Evolutionary conservation across 1,140 invertebrate genomes (phyloP).

Genomic region (Cotesia glomerata): DNA sequence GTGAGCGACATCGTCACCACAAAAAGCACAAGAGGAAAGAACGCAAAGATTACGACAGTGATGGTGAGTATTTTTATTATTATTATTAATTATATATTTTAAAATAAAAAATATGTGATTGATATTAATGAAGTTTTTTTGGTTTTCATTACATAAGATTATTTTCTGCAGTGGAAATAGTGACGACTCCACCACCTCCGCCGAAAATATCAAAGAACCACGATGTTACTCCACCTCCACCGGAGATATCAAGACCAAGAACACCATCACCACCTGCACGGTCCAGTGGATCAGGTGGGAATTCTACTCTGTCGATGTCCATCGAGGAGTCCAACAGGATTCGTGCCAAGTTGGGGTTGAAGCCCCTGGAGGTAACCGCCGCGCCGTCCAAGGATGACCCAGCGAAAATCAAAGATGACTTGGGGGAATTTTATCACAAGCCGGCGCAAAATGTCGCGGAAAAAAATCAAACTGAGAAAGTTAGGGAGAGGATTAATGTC

Average conservation of each 20-base stretch:
- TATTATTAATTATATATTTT: not conserved
- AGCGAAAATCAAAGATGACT: slow-evolving; percentile 75
- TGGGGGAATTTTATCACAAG: slow-evolving; percentile 92
- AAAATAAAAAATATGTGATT: not conserved
- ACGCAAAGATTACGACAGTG: slow-evolving; percentile 66
- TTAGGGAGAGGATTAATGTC: slow-evolving; percentile 80
- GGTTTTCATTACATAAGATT: not conserved
- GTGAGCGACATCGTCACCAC: slow-evolving; percentile 66
- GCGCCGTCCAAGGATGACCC: slow-evolving; percentile 59
- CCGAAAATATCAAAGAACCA: slow-evolving; percentile 58
- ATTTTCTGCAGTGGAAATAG: slow-evolving; percentile 54
- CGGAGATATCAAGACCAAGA: slow-evolving; percentile 51
- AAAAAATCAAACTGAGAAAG: slow-evolving; percentile 79
- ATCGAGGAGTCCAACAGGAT: slow-evolving; percentile 93
- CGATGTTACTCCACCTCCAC: slow-evolving; percentile 56
- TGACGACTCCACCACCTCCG: slow-evolving; percentile 53
- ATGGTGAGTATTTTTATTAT: slow-evolving; percentile 59
- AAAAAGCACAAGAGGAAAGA: slow-evolving; percentile 69
- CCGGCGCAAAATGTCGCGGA: slow-evolving; percentile 84
- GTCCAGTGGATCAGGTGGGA: slow-evolving; percentile 45
- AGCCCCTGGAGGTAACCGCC: slow-evolving; percentile 80
- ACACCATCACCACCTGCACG: slow-evolving; percentile 50
- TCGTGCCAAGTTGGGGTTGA: slow-evolving; percentile 90
- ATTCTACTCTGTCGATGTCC: slow-evolving; percentile 71
- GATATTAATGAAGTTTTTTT: slow-evolving; percentile 8